Evolutionary conservation across 2,797 vertebrate species (phyloP).

Genomic region (Pseudochirops cupreus): DNA sequence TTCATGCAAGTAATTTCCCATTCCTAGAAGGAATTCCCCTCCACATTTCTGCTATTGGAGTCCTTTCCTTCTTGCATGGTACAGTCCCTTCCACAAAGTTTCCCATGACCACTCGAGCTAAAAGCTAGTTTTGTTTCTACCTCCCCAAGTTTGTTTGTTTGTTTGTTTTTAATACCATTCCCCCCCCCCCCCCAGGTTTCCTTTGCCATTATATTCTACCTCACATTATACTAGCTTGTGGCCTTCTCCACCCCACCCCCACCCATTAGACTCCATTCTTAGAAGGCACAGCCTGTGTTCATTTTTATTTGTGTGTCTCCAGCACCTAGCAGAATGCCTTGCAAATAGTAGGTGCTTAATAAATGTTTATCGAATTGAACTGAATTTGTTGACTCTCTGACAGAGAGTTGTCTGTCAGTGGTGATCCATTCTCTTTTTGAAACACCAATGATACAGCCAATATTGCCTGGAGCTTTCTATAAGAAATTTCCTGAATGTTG

Average conservation of each 20-base stretch:
- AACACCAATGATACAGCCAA: constrained; percentile 33
- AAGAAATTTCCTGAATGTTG: background rate
- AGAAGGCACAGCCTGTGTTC: background rate
- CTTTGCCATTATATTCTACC: background rate
- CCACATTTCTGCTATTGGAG: background rate
- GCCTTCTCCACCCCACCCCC: background rate
- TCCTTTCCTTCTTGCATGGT: background rate
- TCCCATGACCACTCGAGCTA: background rate
- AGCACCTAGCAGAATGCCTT: background rate
- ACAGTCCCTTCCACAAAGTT: background rate
- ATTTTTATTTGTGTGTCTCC: background rate
- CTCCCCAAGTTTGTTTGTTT: background rate
- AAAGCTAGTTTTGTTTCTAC: background rate
- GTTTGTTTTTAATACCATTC: background rate
- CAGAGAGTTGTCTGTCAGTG: constrained; percentile 41
- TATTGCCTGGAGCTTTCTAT: constrained; percentile 33
- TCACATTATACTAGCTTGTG: background rate
- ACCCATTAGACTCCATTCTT: background rate
- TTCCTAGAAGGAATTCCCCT: background rate
- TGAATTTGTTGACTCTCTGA: background rate
- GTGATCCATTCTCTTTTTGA: constrained; percentile 27
- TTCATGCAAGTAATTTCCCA: background rate
- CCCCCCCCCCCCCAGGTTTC: accelerated
- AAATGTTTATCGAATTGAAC: background rate
- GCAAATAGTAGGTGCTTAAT: constrained; percentile 1